These are phyloP conservation scores for Larimichthys polyactis DNA, from an alignment of 2,113 vertebrate species.

Conservation along the genomic window DNA sequence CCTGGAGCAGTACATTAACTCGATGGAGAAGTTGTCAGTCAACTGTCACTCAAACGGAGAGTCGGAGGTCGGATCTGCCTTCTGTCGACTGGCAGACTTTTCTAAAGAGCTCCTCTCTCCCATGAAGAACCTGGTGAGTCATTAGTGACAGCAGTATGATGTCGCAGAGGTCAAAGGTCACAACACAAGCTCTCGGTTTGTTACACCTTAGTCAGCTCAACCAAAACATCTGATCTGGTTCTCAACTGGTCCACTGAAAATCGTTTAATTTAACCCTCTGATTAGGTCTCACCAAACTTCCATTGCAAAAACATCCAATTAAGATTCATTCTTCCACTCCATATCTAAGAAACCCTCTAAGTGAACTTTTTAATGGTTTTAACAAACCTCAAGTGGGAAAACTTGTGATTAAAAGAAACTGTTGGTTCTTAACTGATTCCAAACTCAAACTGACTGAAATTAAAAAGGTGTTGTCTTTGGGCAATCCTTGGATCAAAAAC, in stretches of 20 bases:
- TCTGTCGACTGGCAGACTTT: slow-evolving; percentile 74
- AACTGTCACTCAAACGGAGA: slow-evolving; percentile 79
- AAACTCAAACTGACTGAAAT: background rate
- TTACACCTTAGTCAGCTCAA: no score
- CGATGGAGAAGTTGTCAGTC: slow-evolving; percentile 77
- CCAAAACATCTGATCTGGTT: no score
- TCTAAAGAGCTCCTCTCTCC: slow-evolving; percentile 76
- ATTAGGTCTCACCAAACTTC: background rate
- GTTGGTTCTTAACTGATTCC: background rate
- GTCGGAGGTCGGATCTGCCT: slow-evolving; percentile 70
- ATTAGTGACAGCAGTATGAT: background rate
- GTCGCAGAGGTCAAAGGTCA: slow-evolving; percentile 27
- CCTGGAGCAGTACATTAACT: slow-evolving; percentile 75
- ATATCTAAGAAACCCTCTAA: background rate
- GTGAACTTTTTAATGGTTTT: background rate
- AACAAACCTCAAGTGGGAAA: background rate
- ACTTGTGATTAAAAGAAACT: background rate
- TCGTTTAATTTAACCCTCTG: no score
- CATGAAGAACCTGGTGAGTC: slow-evolving; percentile 77
- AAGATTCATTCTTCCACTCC: no score
- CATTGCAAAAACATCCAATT: background rate
- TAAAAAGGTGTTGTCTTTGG: background rate
- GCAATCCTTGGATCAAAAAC: no score
- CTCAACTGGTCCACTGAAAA: no score
- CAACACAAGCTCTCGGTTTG: background rate